phyloP scores from a whole-genome alignment of 2,888 invertebrate species.

The Nomada lathburiana region DNA sequence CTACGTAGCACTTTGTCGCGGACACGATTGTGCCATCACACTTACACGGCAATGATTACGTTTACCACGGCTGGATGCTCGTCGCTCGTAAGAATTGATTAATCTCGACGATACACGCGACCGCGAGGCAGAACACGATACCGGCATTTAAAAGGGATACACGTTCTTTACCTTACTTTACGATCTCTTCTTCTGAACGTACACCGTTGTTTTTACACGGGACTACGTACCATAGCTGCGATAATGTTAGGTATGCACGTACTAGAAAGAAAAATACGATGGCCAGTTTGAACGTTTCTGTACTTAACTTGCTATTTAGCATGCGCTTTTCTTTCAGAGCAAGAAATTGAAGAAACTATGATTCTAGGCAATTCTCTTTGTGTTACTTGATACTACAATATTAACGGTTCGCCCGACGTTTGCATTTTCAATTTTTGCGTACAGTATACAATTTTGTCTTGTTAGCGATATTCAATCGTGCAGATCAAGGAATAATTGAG shows the following conservation, averaged over 20 bases:
- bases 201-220: neutral
- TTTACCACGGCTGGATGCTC: slow-evolving; percentile 45
- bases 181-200: neutral
- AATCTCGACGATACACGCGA: slow-evolving; percentile 53
- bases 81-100: slow-evolving; percentile 50
- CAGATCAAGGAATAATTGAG: too few relatives aligned
- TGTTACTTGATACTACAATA: too few relatives aligned
- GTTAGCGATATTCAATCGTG: too few relatives aligned
- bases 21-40: slow-evolving; percentile 43
- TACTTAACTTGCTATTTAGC: neutral
- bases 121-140: slow-evolving; percentile 42
- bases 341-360: too few relatives aligned
- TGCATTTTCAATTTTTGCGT: too few relatives aligned
- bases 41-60: slow-evolving; percentile 51
- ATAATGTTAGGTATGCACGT: neutral
- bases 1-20: slow-evolving; percentile 12
- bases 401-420: too few relatives aligned
- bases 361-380: too few relatives aligned
- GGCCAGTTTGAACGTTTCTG: neutral
- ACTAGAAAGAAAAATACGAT: neutral
- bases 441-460: too few relatives aligned
- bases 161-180: slow-evolving; percentile 34
- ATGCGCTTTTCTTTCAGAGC: too few relatives aligned
- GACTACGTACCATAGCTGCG: too few relatives aligned
- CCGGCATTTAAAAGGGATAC: slow-evolving; percentile 43